phyloP scores from a whole-genome alignment of 2,113 vertebrate species.

The Edolisoma coerulescens region DNA sequence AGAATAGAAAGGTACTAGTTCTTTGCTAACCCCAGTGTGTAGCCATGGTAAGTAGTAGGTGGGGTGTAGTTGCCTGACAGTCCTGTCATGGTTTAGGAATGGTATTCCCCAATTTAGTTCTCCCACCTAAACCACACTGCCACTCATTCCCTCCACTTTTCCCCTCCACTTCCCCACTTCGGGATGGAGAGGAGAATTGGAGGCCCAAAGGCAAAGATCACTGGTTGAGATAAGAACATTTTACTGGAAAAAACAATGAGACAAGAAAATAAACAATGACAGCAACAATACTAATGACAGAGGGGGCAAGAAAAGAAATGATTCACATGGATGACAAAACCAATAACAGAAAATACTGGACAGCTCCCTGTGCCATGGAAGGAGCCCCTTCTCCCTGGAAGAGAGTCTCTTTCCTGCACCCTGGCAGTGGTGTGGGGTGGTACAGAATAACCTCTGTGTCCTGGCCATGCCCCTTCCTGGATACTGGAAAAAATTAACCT shows the following conservation, averaged over 20 bases:
- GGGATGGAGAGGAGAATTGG: neutral
- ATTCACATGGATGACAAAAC: neutral
- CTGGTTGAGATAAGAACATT: neutral
- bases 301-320: fast-evolving
- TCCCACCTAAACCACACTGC: neutral
- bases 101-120: neutral
- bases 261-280: neutral
- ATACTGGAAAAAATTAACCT: neutral
- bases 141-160: neutral
- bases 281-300: neutral
- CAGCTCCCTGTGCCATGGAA: neutral
- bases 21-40: neutral
- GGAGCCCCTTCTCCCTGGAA: neutral
- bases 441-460: neutral
- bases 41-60: neutral
- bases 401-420: neutral
- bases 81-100: neutral
- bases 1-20: neutral
- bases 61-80: neutral
- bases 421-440: neutral
- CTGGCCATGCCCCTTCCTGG: neutral
- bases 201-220: neutral
- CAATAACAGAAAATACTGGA: neutral
- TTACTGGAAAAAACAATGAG: neutral
- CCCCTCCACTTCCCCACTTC: neutral